phyloP scores from a whole-genome alignment of 2,113 vertebrate species.

The Ammospiza nelsoni region DNA sequence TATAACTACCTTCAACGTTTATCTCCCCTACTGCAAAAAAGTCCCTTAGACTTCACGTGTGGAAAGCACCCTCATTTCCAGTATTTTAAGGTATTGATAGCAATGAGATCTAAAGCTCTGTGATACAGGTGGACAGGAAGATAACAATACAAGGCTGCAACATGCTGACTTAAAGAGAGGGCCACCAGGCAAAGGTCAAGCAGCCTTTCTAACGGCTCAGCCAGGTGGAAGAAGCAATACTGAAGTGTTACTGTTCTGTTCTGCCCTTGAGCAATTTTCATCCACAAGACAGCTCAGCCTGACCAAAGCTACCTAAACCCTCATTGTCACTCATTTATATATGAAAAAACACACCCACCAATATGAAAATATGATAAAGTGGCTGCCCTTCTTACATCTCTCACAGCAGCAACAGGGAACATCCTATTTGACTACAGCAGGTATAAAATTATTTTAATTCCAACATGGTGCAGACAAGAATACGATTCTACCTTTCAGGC shows the following conservation, averaged over 20 bases:
- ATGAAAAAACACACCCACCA: neutral
- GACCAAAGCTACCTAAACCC: neutral
- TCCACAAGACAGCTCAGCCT: neutral
- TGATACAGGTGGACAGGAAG: neutral
- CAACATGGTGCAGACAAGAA: accelerated
- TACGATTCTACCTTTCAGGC: neutral
- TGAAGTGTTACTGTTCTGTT: neutral
- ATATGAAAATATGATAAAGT: neutral
- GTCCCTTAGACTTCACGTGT: neutral
- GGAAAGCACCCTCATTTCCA: neutral
- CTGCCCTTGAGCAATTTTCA: neutral
- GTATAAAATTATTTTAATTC: neutral
- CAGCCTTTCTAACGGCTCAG: neutral
- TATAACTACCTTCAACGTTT: neutral
- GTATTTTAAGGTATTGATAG: neutral
- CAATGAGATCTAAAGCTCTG: neutral
- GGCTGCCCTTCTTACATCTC: neutral
- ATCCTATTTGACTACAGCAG: neutral
- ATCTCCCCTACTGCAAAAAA: neutral
- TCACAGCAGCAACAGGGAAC: neutral
- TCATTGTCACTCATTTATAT: neutral
- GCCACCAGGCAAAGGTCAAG: neutral
- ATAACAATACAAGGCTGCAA: neutral
- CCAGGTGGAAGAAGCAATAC: accelerated
- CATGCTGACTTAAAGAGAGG: neutral